A percentile compares a stretch with the other conserved stretches of the same genome.
Evolutionary conservation across 2,888 invertebrate genomes (phyloP).

Genomic region (Hecatera dysodea): DNA sequence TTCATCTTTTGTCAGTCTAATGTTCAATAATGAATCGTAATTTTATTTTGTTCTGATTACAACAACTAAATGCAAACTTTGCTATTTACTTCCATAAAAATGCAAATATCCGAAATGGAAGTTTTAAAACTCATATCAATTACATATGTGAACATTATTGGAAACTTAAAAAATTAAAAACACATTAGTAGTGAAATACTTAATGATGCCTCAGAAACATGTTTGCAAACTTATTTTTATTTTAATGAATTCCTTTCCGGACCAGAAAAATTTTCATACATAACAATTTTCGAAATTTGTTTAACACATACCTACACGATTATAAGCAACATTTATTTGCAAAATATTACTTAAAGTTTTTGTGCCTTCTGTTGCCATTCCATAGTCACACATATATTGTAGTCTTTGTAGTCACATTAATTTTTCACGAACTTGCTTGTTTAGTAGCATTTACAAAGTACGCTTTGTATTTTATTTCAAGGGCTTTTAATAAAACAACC

Average conservation of each 20-base stretch:
- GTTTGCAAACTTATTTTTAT: not conserved
- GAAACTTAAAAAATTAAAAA: not conserved
- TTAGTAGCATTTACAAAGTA: slow-evolving; percentile 23
- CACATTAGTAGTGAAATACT: not conserved
- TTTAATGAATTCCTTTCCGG: not conserved
- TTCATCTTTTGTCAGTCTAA: not conserved
- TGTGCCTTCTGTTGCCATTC: too few relatives aligned
- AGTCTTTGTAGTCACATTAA: too few relatives aligned
- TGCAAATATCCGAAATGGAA: too few relatives aligned
- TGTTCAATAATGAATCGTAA: too few relatives aligned
- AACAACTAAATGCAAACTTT: not conserved
- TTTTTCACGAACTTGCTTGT: not conserved
- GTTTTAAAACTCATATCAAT: too few relatives aligned
- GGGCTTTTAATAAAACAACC: not conserved
- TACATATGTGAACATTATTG: too few relatives aligned
- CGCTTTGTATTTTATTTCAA: not conserved
- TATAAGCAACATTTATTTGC: too few relatives aligned
- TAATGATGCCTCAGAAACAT: not conserved
- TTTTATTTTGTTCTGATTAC: not conserved
- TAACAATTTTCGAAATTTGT: too few relatives aligned
- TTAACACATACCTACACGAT: too few relatives aligned
- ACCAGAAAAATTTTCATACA: slow-evolving; percentile 1
- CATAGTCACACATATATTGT: too few relatives aligned
- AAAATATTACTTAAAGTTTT: too few relatives aligned
- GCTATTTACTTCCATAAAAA: too few relatives aligned